phyloP scores from a whole-genome alignment of 64 coral and sea anemone species.

The Montipora efflorescens region DNA sequence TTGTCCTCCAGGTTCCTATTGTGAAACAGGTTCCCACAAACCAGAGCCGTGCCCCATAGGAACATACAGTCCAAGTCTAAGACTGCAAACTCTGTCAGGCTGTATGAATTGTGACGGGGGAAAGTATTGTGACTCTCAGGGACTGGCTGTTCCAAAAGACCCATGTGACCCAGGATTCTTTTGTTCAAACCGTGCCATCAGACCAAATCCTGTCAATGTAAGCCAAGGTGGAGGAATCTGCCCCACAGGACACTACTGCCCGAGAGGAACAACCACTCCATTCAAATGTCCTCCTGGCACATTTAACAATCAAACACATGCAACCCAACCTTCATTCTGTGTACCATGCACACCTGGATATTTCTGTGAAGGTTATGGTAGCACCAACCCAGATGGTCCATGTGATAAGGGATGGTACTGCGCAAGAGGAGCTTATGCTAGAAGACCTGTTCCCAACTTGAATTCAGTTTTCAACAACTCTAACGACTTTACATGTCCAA shows the following conservation, averaged over 20 bases:
- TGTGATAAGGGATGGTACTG: conserved; percentile 98
- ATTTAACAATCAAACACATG: conserved; percentile 85
- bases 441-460: conserved; percentile 61
- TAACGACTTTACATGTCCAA: conserved; percentile 84
- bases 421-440: conserved; percentile 80
- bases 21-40: conserved; percentile 68
- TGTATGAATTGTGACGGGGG: conserved; percentile 97
- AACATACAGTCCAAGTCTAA: conserved; percentile 80
- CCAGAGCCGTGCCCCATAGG: conserved; percentile 87
- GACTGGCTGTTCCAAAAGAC: conserved; percentile 85
- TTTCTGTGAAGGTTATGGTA: conserved; percentile 91
- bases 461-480: conserved; percentile 80
- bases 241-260: conserved; percentile 91
- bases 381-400: conserved; percentile 66
- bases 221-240: conserved; percentile 85
- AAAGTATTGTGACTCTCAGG: conserved; percentile 75
- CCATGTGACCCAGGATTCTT: conserved; percentile 90
- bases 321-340: conserved; percentile 73
- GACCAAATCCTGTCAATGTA: conserved; percentile 74
- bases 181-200: conserved; percentile 79
- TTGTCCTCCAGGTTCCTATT: conserved; percentile 87
- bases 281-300: conserved; percentile 98
- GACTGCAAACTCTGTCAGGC: conserved; percentile 64
- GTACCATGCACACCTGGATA: conserved; percentile 86
- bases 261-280: conserved; percentile 79